Base-by-base conservation (phyloP, 2,113 vertebrate species). In the Rostratula benghalensis region DNA sequence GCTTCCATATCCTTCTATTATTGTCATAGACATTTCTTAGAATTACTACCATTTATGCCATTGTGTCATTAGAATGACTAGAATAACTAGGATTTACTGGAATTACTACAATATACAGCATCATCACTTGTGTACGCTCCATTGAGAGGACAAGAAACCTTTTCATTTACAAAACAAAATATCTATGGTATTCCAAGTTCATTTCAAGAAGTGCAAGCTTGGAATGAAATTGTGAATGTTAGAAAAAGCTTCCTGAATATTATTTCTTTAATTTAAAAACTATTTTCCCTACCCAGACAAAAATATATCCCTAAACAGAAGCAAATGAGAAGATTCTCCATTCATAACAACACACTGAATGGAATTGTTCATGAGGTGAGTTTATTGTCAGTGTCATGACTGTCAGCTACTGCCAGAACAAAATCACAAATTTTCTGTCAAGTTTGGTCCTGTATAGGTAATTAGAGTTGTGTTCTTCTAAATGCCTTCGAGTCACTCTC, bases 371-470 rank as follows among this genome's bases (percentile, higher is more conserved):
- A 27, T 69, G 61, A 69, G 3, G 17, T 27, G 13, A 87, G 35
- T 88, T 69, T 3, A 73, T 79, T 89, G 83, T 60, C 39, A n/a
- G 15, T 70, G 41, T 65, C 22, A 1, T 80, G 46, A 86, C 18
- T 70, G 41, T 51, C 50, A 88, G 41, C n/a, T 81, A 22, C 67
- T 88, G 45, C 37, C 41, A 92, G 63, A 92, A 70, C 15, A 39
- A 48, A 67, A 92, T 35, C 33, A n/a, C 28, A 31, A 8, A 80
- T 77, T 90, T 88, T 71, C 56, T 76, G 65, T 88, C 83, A 89
- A 81, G 83, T 93, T 94, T 86, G 30, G 67, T 93, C 93, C 67
- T 93, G 51, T 63, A 46, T 51, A 46, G 30, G 13, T 53, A 94
- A 93, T 88, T 74, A 92, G 33, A 43, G 37, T 73, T 46, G 5